Base-by-base conservation (phyloP, 1,140 invertebrate species). In the Lordiphosa stackelbergi region DNA sequence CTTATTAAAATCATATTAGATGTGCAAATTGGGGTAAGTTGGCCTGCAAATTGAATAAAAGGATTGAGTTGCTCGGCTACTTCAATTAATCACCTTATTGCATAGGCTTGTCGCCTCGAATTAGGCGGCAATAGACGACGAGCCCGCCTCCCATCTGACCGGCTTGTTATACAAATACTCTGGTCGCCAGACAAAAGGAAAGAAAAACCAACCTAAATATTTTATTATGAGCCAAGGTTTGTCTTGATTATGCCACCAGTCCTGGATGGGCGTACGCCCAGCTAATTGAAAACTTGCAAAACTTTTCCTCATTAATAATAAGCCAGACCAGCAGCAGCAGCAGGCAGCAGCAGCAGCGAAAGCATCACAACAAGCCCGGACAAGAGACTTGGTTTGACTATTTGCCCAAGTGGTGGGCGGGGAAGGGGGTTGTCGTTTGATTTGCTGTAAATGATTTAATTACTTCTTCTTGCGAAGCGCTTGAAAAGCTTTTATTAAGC, bases 301-400 rank as follows among this genome's bases (percentile, higher is more conserved):
- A 79, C 71, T 75, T 81, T 72, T 60, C 45, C 59, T 75, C 75
- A 83, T 83, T 81, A 83, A 81, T 83, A 83, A 83, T 75, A 75
- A 71, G 71, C 31, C 61, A 81, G 52, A 42, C 49, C 58, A 34
- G 54, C 49, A 51, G 62, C 28, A 31, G 7, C 28, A 42, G 45
- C 58, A 34, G 54, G 62, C 28, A 31, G 7, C 28, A 42, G 45
- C 58, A 34, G 54, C 49, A 51, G 62, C 28, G 6, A 7, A 1
- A 16, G 16, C 16, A 16, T 16, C 24, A 8, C 28, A 31, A 31
- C 6, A 31, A 31, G 31, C 11, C 46, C 36, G 37, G 38, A 34
- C 35, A 12, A 37, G 10, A 38, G 47, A 42, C 38, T 28, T 37
- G 54, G 37, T 5, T 37, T 8, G 19, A 34, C 46, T 36, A 45